phyloP scores from a whole-genome alignment of 92 coral and sea anemone species.

The Actinernus sp. region DNA sequence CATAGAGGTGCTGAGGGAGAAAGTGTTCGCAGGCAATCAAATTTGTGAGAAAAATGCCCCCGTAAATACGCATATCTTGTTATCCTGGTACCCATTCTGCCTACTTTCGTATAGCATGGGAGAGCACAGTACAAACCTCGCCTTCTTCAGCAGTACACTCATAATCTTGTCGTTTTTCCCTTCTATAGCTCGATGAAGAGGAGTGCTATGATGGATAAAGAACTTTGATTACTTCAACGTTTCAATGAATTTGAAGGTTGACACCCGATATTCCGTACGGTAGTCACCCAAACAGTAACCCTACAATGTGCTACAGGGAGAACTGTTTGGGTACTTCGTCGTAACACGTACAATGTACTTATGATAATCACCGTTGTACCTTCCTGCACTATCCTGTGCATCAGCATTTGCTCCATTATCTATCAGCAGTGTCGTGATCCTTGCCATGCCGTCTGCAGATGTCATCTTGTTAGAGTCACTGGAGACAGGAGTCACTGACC shows the following conservation, averaged over 20 bases:
- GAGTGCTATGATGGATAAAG: conserved; percentile 67
- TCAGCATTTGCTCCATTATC: conserved; percentile 90
- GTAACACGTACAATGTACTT: not conserved
- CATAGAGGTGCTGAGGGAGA: no score
- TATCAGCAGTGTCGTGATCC: conserved; percentile 69
- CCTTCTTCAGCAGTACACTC: conserved; percentile 70
- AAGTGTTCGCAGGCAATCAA: no score
- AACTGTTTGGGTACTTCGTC: not conserved
- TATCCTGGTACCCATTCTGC: no score
- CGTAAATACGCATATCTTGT: no score
- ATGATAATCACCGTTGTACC: conserved; percentile 59
- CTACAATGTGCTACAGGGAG: no score
- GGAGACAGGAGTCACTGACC: not conserved
- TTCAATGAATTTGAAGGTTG: not conserved
- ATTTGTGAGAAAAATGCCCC: no score
- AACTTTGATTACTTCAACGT: no score
- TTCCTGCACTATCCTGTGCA: conserved; percentile 86
- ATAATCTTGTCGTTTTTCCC: conserved; percentile 84
- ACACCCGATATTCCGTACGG: not conserved
- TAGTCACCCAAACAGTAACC: no score
- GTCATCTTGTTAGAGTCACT: conserved; percentile 49
- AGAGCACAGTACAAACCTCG: no score
- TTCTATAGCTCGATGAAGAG: conserved; percentile 95
- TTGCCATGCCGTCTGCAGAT: conserved; percentile 95
- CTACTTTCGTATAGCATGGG: no score